Percentiles rank a stretch among this genome's conserved stretches.
Evolutionary conservation across 2,797 vertebrate species (phyloP).

Genomic region (Helicolenus hilgendorfi): DNA sequence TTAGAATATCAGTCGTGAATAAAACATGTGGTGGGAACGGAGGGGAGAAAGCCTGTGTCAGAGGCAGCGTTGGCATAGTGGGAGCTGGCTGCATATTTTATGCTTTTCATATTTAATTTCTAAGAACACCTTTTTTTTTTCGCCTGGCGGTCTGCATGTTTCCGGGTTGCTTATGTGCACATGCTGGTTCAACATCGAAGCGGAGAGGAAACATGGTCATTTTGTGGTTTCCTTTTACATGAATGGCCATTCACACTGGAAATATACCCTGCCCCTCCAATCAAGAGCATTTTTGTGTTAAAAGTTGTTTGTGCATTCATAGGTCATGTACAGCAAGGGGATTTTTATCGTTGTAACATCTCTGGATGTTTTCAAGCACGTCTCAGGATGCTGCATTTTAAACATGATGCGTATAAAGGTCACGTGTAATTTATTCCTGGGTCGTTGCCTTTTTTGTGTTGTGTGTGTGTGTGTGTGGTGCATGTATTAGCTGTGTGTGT

Average conservation of each 20-base stretch:
- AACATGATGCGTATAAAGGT: conserved; percentile 49
- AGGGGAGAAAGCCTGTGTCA: conserved; percentile 75
- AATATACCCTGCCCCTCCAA: conserved; percentile 54
- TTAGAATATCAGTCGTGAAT: conserved; percentile 87
- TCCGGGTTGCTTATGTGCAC: conserved; percentile 53
- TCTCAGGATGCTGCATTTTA: conserved; percentile 35
- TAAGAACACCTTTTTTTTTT: conserved; percentile 81
- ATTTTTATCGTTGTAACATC: conserved; percentile 44
- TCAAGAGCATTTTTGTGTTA: conserved; percentile 70
- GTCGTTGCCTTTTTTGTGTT: conserved; percentile 21
- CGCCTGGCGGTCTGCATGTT: conserved; percentile 46
- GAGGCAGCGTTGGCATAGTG: conserved; percentile 68
- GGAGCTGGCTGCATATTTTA: conserved; percentile 85
- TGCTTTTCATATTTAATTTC: conserved; percentile 88
- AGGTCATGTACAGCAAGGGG: conserved; percentile 25
- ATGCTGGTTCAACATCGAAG: conserved; percentile 52
- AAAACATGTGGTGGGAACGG: conserved; percentile 83
- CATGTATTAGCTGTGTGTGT: conserved; percentile 53
- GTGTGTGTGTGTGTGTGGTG: conserved; percentile 27
- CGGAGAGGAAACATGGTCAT: conserved; percentile 70
- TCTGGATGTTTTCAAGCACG: conserved; percentile 6
- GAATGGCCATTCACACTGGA: conserved; percentile 77
- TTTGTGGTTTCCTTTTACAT: conserved; percentile 84
- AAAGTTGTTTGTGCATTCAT: conserved; percentile 76
- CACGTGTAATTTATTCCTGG: conserved; percentile 64